These are phyloP conservation scores for Halcyon smyrnensis DNA, from an alignment of 2,797 vertebrate genomes.

Conservation along the genomic window DNA sequence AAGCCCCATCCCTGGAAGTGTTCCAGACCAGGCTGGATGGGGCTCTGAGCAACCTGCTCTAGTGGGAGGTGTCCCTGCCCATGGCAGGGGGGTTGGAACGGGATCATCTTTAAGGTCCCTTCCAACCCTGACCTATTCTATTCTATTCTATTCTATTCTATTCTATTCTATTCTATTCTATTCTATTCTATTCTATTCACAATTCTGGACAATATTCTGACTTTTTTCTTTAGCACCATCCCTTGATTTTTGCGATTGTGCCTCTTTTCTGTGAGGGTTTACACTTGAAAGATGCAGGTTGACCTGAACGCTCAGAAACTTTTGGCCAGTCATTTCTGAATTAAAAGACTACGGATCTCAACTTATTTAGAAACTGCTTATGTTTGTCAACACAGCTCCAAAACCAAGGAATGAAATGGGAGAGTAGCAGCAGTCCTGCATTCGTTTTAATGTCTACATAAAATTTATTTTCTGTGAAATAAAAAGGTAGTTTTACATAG, in stretches of 20 bases:
- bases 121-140: too few relatives aligned
- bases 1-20: too few relatives aligned
- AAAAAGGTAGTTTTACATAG: neutral
- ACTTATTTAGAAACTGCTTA: neutral
- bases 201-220: neutral
- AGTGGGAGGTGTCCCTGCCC: too few relatives aligned
- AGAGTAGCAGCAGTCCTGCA: neutral
- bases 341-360: neutral
- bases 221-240: neutral
- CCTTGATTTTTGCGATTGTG: neutral
- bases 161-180: too few relatives aligned
- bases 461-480: conserved; percentile 18
- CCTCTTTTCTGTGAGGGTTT: neutral
- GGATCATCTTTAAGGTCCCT: too few relatives aligned
- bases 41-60: too few relatives aligned
- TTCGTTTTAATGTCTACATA: conserved; percentile 25
- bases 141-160: too few relatives aligned
- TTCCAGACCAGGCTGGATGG: too few relatives aligned
- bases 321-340: neutral
- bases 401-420: conserved; percentile 72
- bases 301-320: neutral
- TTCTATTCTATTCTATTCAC: too few relatives aligned
- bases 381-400: conserved; percentile 61
- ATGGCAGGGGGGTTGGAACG: too few relatives aligned
- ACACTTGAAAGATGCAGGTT: neutral